Evolutionary conservation across 1,140 invertebrate species (phyloP), one percentile per base, ranked within the genome.

Genomic region (Brachionus koreanus): DNA sequence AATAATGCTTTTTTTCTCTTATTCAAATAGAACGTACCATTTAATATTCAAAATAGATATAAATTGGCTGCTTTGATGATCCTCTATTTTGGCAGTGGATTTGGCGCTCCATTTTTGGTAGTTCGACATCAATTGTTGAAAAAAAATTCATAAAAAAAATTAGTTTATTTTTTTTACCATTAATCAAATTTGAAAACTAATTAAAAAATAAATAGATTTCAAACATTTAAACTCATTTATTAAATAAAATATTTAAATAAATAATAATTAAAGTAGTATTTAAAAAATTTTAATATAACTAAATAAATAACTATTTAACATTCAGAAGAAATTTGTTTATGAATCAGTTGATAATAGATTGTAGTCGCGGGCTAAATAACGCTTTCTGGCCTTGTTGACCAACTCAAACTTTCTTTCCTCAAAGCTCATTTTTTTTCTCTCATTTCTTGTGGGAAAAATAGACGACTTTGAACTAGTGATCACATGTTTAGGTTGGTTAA

Each of bases 101-200:
- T 94, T 37, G 90, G 90, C 63, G 88, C 91, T 13, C 93, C 93
- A 16, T 94, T 93, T 89, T 86, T 94, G 29, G 88, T 93, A 82
- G 88, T 93, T 39, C 91, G 93, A 85, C 92, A 94, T 87, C 93
- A 94, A 85, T 90, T 94, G 82, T 86, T 92, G 52, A 94, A 94
- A 89, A 91, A 92, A 86, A 91, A 90, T 79, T 84, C 52, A 52
- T 82, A 61, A n/a, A n/a, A 82, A 74, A 37, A 29, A 23, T 65
- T 1, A 1, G 1, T 29, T 29, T 29, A 2, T 29, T 29, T 29
- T 29, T n/a, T 29, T 29, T 29, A 3, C 3, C 3, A 16, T n/a
- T 7, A n/a, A n/a, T 57, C n/a, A 57, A 16, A 57, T 39, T 69
- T 10, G 13, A 19, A 7, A 39, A 69, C 1, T 16, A 69, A 69